Conservation (phyloP, 2,888 invertebrate species). For the Allygus modestus region DNA sequence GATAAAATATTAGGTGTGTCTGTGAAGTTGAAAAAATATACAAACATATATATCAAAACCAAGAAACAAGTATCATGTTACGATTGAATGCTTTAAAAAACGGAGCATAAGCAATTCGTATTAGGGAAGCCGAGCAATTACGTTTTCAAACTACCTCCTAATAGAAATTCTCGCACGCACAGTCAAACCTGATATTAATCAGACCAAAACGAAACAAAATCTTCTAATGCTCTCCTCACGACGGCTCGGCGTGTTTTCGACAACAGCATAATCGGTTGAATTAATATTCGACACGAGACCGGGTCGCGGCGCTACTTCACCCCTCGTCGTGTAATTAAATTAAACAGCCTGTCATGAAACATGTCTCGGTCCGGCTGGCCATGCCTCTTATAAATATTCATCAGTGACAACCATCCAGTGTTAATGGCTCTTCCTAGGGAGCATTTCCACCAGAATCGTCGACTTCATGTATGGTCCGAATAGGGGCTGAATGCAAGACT, state of each 20-base stretch:
- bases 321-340: conserved; percentile 25
- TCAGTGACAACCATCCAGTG: conserved; percentile 16
- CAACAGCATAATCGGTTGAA: conserved; percentile 37
- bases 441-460: too few relatives aligned
- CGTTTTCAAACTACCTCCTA: background rate
- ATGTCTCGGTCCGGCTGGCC: background rate
- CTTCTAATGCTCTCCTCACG: background rate
- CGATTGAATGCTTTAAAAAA: too few relatives aligned
- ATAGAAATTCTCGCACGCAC: background rate
- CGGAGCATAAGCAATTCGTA: too few relatives aligned
- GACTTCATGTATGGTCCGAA: too few relatives aligned
- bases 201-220: background rate
- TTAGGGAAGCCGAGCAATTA: too few relatives aligned
- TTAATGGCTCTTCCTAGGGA: background rate
- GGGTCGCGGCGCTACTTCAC: background rate
- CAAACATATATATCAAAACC: too few relatives aligned
- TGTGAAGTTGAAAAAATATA: too few relatives aligned
- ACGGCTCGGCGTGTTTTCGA: conserved; percentile 16
- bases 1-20: too few relatives aligned
- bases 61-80: too few relatives aligned
- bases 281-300: conserved; percentile 35
- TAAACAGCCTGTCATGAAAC: conserved; percentile 38
- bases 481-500: too few relatives aligned
- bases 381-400: conserved; percentile 21
- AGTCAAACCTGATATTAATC: background rate